Evolutionary conservation across 2,888 invertebrate species (phyloP), one percentile per base, ranked within the genome.

Genomic region (Sclerodermus sp.): DNA sequence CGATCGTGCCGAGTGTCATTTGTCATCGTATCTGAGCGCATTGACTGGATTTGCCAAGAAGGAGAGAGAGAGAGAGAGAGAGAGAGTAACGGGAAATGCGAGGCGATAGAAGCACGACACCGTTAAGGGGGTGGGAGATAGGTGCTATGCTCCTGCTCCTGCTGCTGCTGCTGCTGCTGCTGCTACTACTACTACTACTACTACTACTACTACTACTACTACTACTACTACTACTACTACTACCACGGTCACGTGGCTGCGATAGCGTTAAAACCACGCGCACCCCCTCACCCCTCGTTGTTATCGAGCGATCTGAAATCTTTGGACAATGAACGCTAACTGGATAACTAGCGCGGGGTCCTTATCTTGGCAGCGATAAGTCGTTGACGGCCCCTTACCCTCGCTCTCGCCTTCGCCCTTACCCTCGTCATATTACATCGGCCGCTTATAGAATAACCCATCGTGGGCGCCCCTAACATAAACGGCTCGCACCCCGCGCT

Each of bases 311-410:
- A 77, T 76, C 77, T 75, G 68, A 75, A 74, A 76, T 75, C 73
- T 70, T 73, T 66, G 70, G 66, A 71, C 73, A 72, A 72, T 72
- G 66, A 71, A 66, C 72, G 75, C 76, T 76, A 76, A 77, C 77
- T 76, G 76, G 76, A 77, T 76, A 76, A 75, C 74, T 67, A 63
- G 67, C 66, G n/a, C 51, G 47, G 66, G 61, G 67, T 49, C 49
- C 48, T 70, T 72, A 72, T 72, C 72, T 61, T 49, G 49, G 45
- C 45, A 34, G 65, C 50, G 72, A 71, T 72, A 71, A 72, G 68
- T 23, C 23, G 23, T 8, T 8, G 23, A 23, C n/a, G n/a, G 10
- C 6, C 6, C 30, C 30, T 30, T 30, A 30, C 10, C 10, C 10
- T 10, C 61, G 55, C 39, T 40, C 31, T 43, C 49, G 45, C 54